Base-by-base conservation (phyloP, 37 sponge, comb jelly and placozoan species). In the Agelas oroides region DNA sequence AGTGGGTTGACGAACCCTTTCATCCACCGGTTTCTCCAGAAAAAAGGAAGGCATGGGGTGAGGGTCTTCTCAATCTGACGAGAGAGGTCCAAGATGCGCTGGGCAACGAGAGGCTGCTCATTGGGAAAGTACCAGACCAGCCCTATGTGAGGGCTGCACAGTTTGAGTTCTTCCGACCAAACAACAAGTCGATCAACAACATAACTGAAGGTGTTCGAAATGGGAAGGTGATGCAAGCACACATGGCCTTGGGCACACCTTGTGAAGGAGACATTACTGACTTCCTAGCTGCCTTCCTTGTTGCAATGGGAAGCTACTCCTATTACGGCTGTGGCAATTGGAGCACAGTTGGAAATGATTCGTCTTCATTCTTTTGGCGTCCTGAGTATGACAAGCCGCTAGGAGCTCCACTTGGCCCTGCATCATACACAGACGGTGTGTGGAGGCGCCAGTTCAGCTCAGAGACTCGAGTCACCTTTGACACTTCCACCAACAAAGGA, bases 341-440 rank as follows among this genome's bases (percentile, higher is more conserved):
- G 77, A 12, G 46, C 24, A 52, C 84, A 62, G 33, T 31, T 31
- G 75, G 76, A 1, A 75, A 73, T 64, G 67, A 75, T 25, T 53
- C 65, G 28, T 36, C 58, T 23, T 76, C 86, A 23, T 24, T 55
- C 23, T 23, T 30, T 14, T 85, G 86, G 73, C 56, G 72, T 20
- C 62, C 74, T 5, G 82, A 81, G 33, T 81, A 80, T 71, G 88
- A 87, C 68, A 71, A 71, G 46, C 88, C 88, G 15, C 81, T 87
- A 13, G 88, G 88, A 63, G 71, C 23, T 35, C 88, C 88, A 53
- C 27, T 35, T 11, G 82, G 67, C 37, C 81, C 81, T 63, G 81
- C 81, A 23, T 8, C 53, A 0, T 70, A 87, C 60, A 27, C 15
- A 12, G 55, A 20, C 39, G 81, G 72, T 1, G 65, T 87, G 46